A percentile compares a stretch with the other conserved stretches of the same genome.
Evolutionary conservation across 2,113 vertebrate genomes (phyloP).

Genomic region (Centropus unirufus): DNA sequence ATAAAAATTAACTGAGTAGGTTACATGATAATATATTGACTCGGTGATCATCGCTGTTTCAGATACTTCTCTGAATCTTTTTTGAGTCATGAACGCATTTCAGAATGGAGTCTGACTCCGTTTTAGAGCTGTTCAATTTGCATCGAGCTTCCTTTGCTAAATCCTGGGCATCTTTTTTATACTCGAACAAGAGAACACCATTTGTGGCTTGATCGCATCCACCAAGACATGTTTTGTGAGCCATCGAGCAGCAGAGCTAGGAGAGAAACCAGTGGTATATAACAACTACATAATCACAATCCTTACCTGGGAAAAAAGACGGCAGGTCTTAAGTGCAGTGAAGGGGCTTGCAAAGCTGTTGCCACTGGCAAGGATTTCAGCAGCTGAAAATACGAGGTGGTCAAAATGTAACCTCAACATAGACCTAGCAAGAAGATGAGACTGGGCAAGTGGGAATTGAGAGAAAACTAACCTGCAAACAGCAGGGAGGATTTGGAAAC

Average conservation of each 20-base stretch:
- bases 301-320: neutral
- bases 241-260: neutral
- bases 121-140: neutral
- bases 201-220: neutral
- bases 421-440: neutral
- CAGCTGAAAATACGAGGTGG: neutral
- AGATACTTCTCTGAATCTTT: neutral
- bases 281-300: neutral
- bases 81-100: too few relatives aligned
- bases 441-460: neutral
- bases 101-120: too few relatives aligned
- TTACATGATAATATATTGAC: neutral
- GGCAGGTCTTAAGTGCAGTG: neutral
- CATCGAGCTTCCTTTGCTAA: neutral
- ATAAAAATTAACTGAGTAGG: neutral
- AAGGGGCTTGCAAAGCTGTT: neutral
- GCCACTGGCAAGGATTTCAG: neutral
- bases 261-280: neutral
- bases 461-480: neutral
- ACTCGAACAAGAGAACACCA: fast-evolving
- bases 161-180: neutral
- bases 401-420: neutral
- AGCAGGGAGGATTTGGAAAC: neutral
- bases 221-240: fast-evolving
- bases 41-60: neutral